These are phyloP conservation scores for Rhinoderma darwinii DNA, from an alignment of 2,113 vertebrate genomes.

Conservation along the genomic window DNA sequence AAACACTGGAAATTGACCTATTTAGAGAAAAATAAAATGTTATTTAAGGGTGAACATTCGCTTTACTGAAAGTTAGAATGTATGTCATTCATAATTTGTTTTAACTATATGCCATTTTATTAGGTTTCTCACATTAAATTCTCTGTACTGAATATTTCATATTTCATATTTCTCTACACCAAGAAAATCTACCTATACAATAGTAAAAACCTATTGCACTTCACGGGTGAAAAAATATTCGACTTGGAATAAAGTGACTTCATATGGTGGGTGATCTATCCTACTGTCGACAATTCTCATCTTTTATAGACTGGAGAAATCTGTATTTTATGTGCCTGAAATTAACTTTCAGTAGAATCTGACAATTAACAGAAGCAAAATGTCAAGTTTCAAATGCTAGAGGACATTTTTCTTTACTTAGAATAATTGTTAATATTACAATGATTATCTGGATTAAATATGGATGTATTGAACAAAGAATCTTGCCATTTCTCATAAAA, in stretches of 20 bases:
- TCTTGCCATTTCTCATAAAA: not conserved
- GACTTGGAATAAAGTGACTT: not conserved
- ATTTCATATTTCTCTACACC: not conserved
- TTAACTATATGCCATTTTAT: not conserved
- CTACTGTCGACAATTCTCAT: not conserved
- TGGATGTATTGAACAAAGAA: conserved; percentile 14
- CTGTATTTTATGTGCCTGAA: conserved; percentile 16
- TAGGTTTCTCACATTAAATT: not conserved
- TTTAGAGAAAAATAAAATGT: no score
- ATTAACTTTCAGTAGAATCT: conserved; percentile 43
- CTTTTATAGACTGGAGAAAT: conserved; percentile 32
- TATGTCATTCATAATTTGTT: not conserved
- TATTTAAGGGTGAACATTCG: not conserved
- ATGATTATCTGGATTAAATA: not conserved
- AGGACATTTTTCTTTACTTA: conserved; percentile 10
- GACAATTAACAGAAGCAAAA: conserved; percentile 38
- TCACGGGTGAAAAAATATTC: not conserved
- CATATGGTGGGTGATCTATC: not conserved
- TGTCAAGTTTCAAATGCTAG: not conserved
- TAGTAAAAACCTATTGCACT: not conserved
- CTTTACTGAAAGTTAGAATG: not conserved
- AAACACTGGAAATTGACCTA: no score
- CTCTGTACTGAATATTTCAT: not conserved
- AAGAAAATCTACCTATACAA: not conserved
- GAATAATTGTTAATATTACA: conserved; percentile 32